phyloP scores from a whole-genome alignment of 1,140 invertebrate species.

The Apis florea region DNA sequence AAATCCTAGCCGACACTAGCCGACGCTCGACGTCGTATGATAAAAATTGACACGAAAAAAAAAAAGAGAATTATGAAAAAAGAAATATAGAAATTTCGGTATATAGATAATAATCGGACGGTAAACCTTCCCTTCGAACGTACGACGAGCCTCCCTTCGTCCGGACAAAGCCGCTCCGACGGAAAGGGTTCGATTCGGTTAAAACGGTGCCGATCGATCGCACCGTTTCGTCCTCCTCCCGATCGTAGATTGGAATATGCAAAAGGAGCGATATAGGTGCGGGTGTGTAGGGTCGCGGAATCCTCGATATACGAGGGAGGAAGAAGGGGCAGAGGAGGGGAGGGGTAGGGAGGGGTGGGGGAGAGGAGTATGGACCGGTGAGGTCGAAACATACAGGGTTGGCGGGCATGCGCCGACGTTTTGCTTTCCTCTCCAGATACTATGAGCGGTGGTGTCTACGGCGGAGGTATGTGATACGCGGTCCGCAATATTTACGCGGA shows the following conservation, averaged over 20 bases:
- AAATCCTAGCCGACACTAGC: neutral
- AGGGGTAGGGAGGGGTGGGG: neutral
- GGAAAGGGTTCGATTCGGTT: neutral
- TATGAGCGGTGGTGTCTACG: slow-evolving; percentile 81
- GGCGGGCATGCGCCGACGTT: slow-evolving; percentile 65
- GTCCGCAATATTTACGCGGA: slow-evolving; percentile 43
- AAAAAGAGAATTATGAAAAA: too few species aligned
- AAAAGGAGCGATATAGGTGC: slow-evolving; percentile 24
- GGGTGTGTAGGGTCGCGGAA: slow-evolving; percentile 18
- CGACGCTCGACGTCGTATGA: too few species aligned
- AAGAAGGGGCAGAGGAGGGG: neutral
- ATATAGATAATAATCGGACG: neutral
- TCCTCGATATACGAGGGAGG: slow-evolving; percentile 16
- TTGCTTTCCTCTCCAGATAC: slow-evolving; percentile 62
- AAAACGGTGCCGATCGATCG: slow-evolving; percentile 25
- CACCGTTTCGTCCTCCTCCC: slow-evolving; percentile 11
- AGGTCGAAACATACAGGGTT: slow-evolving; percentile 36
- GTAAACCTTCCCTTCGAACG: neutral
- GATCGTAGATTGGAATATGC: slow-evolving; percentile 38
- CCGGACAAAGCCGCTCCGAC: too few species aligned
- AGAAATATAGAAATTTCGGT: neutral
- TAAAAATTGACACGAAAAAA: too few species aligned
- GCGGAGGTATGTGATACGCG: slow-evolving; percentile 75
- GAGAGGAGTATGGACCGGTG: slow-evolving; percentile 16
- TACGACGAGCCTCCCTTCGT: neutral